Base-by-base conservation (phyloP, 2,113 vertebrate genomes). In the Cyprinodon tularosa region DNA sequence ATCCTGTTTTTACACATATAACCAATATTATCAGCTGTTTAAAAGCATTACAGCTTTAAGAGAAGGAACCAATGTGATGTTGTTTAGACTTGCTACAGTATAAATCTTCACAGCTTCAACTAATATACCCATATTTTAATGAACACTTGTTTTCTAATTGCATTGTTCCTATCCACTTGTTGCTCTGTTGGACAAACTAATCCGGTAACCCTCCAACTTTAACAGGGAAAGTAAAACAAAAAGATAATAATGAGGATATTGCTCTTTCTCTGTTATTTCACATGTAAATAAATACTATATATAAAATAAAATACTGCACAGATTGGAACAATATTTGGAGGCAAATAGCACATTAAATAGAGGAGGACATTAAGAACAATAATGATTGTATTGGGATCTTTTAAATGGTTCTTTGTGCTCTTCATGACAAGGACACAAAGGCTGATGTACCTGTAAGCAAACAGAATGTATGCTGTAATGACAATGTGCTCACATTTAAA, bases 401-500 rank as follows among this genome's bases (percentile, higher is more conserved):
- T 66, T 60, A 61, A 62, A 4, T 57, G 47, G 59, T 29, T 0
- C 1, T 63, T 63, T 17, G 13, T 22, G 5, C 7, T 38, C 5
- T 63, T 13, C 37, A 9, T 39, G 14, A 39, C 13, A 15, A 3
- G 29, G 36, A 38, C 38, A 17, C 17, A 39, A 63, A 39, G 15
- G 20, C 3, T 13, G 39, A 66, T 45, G 50, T 57, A 57, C 3
- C 20, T n/a, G 17, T 20, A 57, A n/a, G 50, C 17, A n/a, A 4
- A 40, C 4, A 20, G 29, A 1, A 29, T 69, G 3, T 42, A n/a
- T 82, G 63, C 74, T 47, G 63, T 70, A 15, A 57, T 57, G 20
- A 8, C 50, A n/a, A 76, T 67, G n/a, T 78, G 61, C 39, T 69
- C 12, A 62, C 14, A 59, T 72, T 66, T 78, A 15, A 81, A 86